Evolutionary conservation across 2,113 vertebrate genomes (phyloP).

Genomic region (Sorex araneus): DNA sequence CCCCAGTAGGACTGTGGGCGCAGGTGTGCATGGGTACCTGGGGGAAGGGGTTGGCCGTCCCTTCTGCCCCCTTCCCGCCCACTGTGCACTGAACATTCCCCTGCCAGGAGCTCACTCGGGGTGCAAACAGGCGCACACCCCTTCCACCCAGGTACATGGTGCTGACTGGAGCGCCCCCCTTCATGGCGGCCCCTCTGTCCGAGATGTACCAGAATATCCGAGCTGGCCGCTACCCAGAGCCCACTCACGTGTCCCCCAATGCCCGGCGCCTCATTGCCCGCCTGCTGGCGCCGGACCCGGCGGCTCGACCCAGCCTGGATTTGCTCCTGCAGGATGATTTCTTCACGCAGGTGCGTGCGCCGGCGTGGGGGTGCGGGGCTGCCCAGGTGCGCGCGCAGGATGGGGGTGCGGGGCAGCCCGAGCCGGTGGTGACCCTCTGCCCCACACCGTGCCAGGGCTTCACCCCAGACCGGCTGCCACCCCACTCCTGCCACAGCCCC

Average conservation of each 20-base stretch:
- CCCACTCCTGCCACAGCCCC: conserved; percentile 74
- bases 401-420: neutral
- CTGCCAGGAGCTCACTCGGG: no score
- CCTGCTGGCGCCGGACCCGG: conserved; percentile 80
- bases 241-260: neutral
- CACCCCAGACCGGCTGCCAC: conserved; percentile 78
- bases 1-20: no score
- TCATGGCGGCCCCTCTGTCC: conserved; percentile 4
- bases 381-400: fast-evolving
- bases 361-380: fast-evolving
- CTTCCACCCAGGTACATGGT: conserved; percentile 80
- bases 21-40: neutral
- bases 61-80: no score
- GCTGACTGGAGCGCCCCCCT: conserved; percentile 85
- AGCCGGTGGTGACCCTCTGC: neutral
- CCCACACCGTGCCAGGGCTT: conserved; percentile 74
- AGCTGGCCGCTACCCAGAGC: neutral
- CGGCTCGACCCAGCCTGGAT: conserved; percentile 77
- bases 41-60: neutral
- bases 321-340: conserved; percentile 81
- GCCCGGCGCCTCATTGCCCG: conserved; percentile 79
- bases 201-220: conserved; percentile 86
- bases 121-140: neutral
- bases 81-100: no score
- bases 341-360: conserved; percentile 83